phyloP scores from a whole-genome alignment of 2,113 vertebrate genomes.

The Psettodes erumei region DNA sequence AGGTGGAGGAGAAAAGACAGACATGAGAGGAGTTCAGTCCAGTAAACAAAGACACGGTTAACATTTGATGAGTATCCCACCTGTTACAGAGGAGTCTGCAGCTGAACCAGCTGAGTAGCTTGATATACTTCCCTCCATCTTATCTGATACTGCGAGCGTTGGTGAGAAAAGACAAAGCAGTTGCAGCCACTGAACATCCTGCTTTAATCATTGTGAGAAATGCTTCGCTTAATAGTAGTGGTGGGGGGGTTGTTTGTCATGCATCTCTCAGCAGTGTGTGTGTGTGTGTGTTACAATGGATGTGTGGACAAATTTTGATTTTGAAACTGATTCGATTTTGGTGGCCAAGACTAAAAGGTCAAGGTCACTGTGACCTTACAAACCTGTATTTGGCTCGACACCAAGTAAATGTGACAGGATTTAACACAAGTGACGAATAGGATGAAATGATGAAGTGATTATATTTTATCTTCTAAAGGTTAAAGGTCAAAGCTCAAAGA shows the following conservation, averaged over 20 bases:
- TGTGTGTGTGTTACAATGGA: no score
- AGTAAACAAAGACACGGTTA: slow-evolving; percentile 35
- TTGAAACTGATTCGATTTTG: no score
- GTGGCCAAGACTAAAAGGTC: no score
- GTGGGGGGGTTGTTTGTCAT: slow-evolving; percentile 46
- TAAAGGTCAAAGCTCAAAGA: no score
- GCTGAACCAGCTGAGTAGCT: slow-evolving; percentile 38
- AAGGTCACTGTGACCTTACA: no score
- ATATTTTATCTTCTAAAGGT: no score
- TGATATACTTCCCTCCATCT: slow-evolving; percentile 51
- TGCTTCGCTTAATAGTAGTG: slow-evolving; percentile 37
- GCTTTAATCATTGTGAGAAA: slow-evolving; percentile 59
- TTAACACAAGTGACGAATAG: no score
- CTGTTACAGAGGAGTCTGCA: slow-evolving; percentile 18
- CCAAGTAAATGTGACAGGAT: no score
- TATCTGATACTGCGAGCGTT: slow-evolving; percentile 48
- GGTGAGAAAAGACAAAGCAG: slow-evolving; percentile 41
- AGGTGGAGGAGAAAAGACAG: slow-evolving; percentile 5
- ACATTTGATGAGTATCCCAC: slow-evolving; percentile 22
- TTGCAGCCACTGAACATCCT: slow-evolving; percentile 26
- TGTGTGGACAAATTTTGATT: no score
- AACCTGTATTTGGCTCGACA: no score
- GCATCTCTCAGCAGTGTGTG: slow-evolving; percentile 5
- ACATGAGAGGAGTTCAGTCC: slow-evolving; percentile 3
- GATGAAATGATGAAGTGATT: no score